These are phyloP conservation scores for Neostethus bicornis DNA, from an alignment of 2,797 vertebrate species.

Conservation along the genomic window DNA sequence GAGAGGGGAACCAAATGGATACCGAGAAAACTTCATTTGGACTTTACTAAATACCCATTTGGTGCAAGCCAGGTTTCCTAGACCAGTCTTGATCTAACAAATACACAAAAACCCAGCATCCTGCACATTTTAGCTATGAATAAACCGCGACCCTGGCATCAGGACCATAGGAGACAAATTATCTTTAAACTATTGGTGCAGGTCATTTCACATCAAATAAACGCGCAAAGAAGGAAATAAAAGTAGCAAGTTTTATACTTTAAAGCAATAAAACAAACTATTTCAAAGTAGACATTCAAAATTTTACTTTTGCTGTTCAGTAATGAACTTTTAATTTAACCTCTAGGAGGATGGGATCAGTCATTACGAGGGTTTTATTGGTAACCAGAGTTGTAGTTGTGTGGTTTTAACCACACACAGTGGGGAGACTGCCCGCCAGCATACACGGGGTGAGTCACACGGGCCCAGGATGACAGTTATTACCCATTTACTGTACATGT, in stretches of 20 bases:
- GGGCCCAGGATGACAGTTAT: conserved; percentile 48
- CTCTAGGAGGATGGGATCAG: conserved; percentile 29
- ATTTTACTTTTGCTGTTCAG: too few relatives aligned
- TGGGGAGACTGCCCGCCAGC: conserved; percentile 18
- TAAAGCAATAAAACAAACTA: too few relatives aligned
- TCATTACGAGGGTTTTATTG: conserved; percentile 35
- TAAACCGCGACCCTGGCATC: conserved; percentile 1
- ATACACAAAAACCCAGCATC: too few relatives aligned
- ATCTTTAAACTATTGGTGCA: background rate
- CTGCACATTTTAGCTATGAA: conserved; percentile 19
- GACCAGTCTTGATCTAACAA: conserved; percentile 28
- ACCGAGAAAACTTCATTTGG: too few relatives aligned
- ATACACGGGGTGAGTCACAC: background rate
- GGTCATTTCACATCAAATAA: conserved; percentile 20
- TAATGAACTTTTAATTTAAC: too few relatives aligned
- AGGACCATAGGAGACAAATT: background rate
- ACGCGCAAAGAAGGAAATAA: background rate
- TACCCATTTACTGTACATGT: conserved; percentile 24
- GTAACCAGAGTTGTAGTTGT: conserved; percentile 22
- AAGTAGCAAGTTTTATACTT: too few relatives aligned
- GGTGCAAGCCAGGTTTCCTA: too few relatives aligned
- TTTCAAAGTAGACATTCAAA: too few relatives aligned
- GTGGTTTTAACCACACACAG: conserved; percentile 40
- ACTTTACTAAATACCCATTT: too few relatives aligned
- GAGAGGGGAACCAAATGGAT: too few relatives aligned